Conservation (phyloP, 2,797 vertebrate genomes). For the Pseudochirops corinnae region DNA sequence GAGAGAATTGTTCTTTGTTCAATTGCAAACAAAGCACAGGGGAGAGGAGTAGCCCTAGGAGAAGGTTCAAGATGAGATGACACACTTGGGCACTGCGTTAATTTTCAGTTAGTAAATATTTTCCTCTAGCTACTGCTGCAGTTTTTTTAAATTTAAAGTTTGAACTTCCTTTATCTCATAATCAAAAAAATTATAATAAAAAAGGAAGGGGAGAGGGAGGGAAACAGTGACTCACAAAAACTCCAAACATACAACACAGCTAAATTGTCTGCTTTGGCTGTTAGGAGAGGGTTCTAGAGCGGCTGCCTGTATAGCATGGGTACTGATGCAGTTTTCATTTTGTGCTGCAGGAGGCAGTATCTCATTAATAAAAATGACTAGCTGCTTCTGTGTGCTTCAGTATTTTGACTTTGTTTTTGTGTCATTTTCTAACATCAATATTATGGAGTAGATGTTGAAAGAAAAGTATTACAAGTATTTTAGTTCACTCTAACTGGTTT, state of each 20-base stretch:
- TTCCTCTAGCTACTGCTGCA: not conserved
- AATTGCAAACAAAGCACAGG: slow-evolving; percentile 46
- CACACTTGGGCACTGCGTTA: not conserved
- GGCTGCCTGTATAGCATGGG: not conserved
- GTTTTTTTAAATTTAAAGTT: not conserved
- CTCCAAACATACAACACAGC: not conserved
- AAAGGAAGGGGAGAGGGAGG: not conserved
- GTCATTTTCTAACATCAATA: not conserved
- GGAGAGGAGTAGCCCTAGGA: slow-evolving; percentile 14
- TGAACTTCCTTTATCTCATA: slow-evolving; percentile 28
- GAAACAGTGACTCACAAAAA: not conserved
- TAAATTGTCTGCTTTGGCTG: slow-evolving; percentile 2
- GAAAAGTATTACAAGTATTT: not conserved
- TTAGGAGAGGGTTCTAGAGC: not conserved
- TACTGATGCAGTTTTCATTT: not conserved
- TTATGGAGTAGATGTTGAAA: slow-evolving; percentile 18
- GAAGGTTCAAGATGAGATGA: not conserved
- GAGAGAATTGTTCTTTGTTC: slow-evolving; percentile 59
- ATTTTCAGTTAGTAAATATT: not conserved
- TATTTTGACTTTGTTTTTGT: not conserved
- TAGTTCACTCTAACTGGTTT: not conserved
- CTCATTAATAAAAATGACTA: slow-evolving; percentile 47
- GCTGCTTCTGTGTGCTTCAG: not conserved
- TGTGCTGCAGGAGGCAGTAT: slow-evolving; percentile 66
- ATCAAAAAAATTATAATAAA: not conserved